Percentiles rank a stretch among this genome's conserved stretches.
Conservation (phyloP, 2,113 vertebrate genomes). For the Dicentrarchus labrax region DNA sequence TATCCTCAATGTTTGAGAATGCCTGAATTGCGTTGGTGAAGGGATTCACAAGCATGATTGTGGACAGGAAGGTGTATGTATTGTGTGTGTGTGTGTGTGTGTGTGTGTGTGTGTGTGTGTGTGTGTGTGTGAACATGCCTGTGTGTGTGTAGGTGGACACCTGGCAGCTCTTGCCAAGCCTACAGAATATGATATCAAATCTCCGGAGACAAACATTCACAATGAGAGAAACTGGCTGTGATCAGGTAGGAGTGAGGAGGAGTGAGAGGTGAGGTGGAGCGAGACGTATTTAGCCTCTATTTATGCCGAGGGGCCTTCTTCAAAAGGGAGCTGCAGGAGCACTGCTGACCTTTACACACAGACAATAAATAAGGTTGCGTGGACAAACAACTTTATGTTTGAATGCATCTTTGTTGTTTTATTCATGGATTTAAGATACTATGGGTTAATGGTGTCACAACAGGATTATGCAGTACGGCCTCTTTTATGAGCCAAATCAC, state of each 20-base stretch:
- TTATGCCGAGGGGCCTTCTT: conserved; percentile 29
- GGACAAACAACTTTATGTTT: conserved; percentile 47
- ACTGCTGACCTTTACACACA: conserved; percentile 53
- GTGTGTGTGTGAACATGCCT: conserved; percentile 1
- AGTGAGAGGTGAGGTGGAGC: conserved; percentile 27
- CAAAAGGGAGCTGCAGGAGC: conserved; percentile 34
- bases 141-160: conserved; percentile 33
- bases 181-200: conserved; percentile 46
- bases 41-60: conserved; percentile 13
- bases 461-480: conserved; percentile 36
- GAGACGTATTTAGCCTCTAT: conserved; percentile 15
- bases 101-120: neutral
- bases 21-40: neutral
- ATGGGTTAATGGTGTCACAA: conserved; percentile 51
- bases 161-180: conserved; percentile 33
- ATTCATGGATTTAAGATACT: conserved; percentile 51
- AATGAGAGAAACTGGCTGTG: conserved; percentile 26
- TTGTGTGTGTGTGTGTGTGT: neutral
- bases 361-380: conserved; percentile 45
- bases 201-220: conserved; percentile 46
- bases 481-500: conserved; percentile 52
- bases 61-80: neutral
- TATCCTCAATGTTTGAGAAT: conserved; percentile 14
- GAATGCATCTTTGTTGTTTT: conserved; percentile 63
- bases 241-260: conserved; percentile 13